These are phyloP conservation scores for Natrix natrix DNA, from an alignment of 2,797 vertebrate species.

Conservation along the genomic window DNA sequence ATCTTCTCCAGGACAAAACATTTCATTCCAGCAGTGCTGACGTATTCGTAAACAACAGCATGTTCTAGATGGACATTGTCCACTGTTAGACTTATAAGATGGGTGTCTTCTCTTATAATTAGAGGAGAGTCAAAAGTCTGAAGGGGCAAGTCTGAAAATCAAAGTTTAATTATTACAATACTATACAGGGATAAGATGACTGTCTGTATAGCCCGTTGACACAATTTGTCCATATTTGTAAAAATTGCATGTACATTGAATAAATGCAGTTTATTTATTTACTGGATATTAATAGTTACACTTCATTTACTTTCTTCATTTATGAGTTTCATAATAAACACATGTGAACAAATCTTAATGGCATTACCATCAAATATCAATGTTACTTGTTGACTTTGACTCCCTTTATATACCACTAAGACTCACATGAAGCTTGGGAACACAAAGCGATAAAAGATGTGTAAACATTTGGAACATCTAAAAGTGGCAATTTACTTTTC, in stretches of 20 bases:
- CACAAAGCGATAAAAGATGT: not conserved
- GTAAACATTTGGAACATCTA: not conserved
- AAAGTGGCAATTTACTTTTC: not conserved
- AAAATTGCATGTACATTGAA: not conserved
- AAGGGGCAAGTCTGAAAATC: constrained; percentile 46
- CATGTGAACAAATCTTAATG: not conserved
- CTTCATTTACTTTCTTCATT: not conserved
- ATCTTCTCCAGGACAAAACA: constrained; percentile 94
- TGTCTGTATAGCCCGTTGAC: not conserved
- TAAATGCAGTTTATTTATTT: not conserved
- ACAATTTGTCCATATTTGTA: not conserved
- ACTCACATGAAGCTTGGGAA: not conserved
- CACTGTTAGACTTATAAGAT: constrained; percentile 85
- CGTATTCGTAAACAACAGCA: constrained; percentile 90
- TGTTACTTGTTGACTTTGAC: not conserved
- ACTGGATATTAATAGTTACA: not conserved
- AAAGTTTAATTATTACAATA: constrained; percentile 25
- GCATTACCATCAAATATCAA: not conserved
- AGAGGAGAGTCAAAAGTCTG: constrained; percentile 50
- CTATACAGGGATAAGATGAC: not conserved
- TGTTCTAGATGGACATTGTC: constrained; percentile 93
- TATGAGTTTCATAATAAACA: not conserved
- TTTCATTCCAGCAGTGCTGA: constrained; percentile 89
- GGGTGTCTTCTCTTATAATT: constrained; percentile 73
- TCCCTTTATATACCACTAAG: not conserved